Base-by-base conservation (phyloP, 2,888 invertebrate species). In the Ichneumoninae sp. region DNA sequence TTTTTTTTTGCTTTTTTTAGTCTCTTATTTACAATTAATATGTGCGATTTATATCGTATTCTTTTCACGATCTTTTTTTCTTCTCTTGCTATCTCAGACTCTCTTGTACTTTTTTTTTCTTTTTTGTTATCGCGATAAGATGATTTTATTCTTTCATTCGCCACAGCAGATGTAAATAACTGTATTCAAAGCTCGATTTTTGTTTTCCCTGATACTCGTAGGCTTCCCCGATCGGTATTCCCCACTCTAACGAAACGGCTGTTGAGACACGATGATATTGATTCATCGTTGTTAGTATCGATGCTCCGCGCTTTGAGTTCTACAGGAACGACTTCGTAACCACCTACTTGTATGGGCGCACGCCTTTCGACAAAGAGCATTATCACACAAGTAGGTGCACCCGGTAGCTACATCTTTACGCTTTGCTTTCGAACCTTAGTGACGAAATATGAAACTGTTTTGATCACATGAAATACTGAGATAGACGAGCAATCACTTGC, bases 331-430 rank as follows among this genome's bases (percentile, higher is more conserved):
- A 70, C 75, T 71, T 70, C 57, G 63, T 54, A 40, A 79, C 79
- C 88, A 91, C 92, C 92, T 90, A 92, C 92, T 93, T 93, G 92
- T 85, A 91, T 91, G 89, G 87, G 85, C 87, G 76, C 84, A 89
- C 87, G 88, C 88, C 85, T 89, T 87, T 86, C 83, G 71, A 87
- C 87, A 90, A 87, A 81, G 88, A 89, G 88, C 88, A 88, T 83
- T 87, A 83, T 90, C 91, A 91, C 89, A 92, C 92, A 93, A 92
- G 93, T 90, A 92, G 93, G 92, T 89, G 87, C 65, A 79, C 90
- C 89, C 88, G 87, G 60, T 75, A 91, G 89, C 93, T 93, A 93
- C 93, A 93, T 93, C 88, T 89, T 91, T 83, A 86, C 91, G 88
- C 88, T 88, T 91, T 81, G 57, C 78, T 74, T 52, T 26, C 36